These are phyloP conservation scores for Himantopus leucocephalus DNA, from an alignment of 2,113 vertebrate species.

Conservation along the genomic window DNA sequence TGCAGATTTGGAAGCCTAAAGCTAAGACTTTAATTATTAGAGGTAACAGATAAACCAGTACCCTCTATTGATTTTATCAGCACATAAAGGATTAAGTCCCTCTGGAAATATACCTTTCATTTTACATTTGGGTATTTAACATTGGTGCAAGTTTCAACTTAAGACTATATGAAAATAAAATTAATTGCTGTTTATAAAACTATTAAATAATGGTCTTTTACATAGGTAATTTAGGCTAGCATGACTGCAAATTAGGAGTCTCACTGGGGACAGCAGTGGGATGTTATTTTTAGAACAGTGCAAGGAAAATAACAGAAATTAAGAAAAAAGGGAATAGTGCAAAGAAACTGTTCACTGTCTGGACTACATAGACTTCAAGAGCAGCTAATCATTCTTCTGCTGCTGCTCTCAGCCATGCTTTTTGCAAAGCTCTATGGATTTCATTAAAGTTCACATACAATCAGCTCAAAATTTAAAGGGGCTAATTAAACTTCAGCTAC, in stretches of 20 bases:
- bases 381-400: background rate
- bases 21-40: background rate
- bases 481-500: background rate
- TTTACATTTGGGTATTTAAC: background rate
- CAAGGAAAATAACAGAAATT: background rate
- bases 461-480: background rate
- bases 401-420: background rate
- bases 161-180: background rate
- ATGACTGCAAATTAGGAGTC: background rate
- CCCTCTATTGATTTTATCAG: background rate
- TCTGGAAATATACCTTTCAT: background rate
- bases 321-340: background rate
- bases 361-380: background rate
- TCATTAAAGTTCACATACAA: background rate
- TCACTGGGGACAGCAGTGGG: background rate
- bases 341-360: background rate
- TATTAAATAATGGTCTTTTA: background rate
- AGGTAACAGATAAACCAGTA: too few species aligned
- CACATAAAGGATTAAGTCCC: background rate
- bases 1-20: background rate
- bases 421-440: background rate
- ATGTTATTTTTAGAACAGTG: background rate
- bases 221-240: background rate
- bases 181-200: background rate
- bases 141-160: background rate